Evolutionary conservation across 2,888 invertebrate species (phyloP).

Genomic region (Thelaira solivaga): DNA sequence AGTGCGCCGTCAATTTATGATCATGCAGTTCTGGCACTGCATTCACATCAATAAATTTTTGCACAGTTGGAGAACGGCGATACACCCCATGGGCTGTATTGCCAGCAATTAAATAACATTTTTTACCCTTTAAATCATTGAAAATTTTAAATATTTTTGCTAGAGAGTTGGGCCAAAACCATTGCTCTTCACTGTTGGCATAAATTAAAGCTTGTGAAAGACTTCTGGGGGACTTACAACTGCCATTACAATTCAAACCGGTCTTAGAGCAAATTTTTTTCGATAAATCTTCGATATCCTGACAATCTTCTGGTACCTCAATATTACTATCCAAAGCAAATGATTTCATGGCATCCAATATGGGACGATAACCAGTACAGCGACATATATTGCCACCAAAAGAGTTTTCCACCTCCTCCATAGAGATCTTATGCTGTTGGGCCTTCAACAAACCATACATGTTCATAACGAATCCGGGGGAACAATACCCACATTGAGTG

Average conservation of each 20-base stretch:
- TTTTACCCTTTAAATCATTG: constrained; percentile 68
- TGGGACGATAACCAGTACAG: constrained; percentile 88
- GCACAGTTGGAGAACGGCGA: constrained; percentile 70
- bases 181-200: constrained; percentile 69
- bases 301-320: constrained; percentile 75
- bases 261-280: constrained; percentile 77
- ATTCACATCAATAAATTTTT: constrained; percentile 82
- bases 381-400: constrained; percentile 88
- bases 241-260: constrained; percentile 73
- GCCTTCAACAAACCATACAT: constrained; percentile 80
- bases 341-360: constrained; percentile 87
- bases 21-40: constrained; percentile 79
- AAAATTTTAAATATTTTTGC: constrained; percentile 72
- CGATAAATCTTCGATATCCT: constrained; percentile 77
- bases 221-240: constrained; percentile 66
- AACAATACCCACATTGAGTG: constrained; percentile 86
- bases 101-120: constrained; percentile 84
- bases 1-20: constrained; percentile 70
- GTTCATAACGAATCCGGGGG: constrained; percentile 87
- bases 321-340: constrained; percentile 81
- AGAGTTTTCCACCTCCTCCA: constrained; percentile 84
- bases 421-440: constrained; percentile 78
- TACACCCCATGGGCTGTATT: constrained; percentile 86
- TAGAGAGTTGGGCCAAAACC: constrained; percentile 70
- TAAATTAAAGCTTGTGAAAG: constrained; percentile 37